Conservation (phyloP, 2,888 invertebrate genomes). For the Conus canariensis region DNA sequence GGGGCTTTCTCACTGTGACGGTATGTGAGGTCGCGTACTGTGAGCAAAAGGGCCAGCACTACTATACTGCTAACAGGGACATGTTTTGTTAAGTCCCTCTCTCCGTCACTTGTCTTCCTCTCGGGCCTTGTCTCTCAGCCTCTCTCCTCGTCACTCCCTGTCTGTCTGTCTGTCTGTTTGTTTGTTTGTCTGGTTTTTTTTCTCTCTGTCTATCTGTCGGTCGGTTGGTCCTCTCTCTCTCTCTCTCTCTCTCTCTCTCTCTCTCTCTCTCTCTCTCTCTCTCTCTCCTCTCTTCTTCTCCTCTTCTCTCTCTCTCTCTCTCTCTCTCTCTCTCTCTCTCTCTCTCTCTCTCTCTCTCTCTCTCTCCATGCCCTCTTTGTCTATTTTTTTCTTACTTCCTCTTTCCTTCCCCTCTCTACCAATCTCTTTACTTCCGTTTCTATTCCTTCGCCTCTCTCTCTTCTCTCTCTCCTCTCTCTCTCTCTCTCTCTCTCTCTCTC, state of each 20-base stretch:
- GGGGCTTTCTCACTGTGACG: too few species aligned
- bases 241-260: too few species aligned
- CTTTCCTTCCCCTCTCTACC: neutral
- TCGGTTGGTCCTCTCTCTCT: too few species aligned
- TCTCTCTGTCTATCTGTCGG: neutral
- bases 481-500: too few species aligned
- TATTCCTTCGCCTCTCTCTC: too few species aligned
- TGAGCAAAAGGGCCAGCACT: too few species aligned
- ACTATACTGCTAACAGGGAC: too few species aligned
- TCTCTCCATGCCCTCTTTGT: neutral
- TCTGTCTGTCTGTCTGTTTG: slow-evolving; percentile 13
- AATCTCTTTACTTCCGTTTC: neutral
- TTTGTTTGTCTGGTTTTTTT: neutral
- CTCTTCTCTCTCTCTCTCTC: neutral
- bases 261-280: too few species aligned
- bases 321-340: neutral
- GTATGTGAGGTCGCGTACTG: too few species aligned
- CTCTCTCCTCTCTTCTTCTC: neutral
- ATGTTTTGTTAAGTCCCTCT: too few species aligned
- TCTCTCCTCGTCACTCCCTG: neutral
- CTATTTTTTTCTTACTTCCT: too few species aligned
- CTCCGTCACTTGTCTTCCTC: neutral
- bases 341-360: neutral
- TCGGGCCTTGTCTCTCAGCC: neutral
- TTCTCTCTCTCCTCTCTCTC: too few species aligned